A percentile compares a stretch with the other conserved stretches of the same genome.
phyloP scores from a whole-genome alignment of 2,888 invertebrate genomes.

The Hyposoter didymator region DNA sequence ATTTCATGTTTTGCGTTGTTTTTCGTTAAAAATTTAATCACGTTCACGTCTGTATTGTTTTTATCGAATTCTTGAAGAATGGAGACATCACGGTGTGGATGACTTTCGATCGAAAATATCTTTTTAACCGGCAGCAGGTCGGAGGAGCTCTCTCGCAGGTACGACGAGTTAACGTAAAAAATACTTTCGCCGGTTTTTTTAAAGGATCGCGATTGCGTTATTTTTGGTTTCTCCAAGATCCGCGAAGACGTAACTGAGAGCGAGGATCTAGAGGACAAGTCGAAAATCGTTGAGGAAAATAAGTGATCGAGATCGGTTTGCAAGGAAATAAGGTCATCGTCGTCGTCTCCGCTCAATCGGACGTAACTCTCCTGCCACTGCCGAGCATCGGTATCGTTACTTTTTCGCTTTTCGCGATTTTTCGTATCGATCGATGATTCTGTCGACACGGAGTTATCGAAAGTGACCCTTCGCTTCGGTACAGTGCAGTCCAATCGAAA shows the following conservation, averaged over 20 bases:
- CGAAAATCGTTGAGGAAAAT: constrained; percentile 51
- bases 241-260: constrained; percentile 29
- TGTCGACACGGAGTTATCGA: constrained; percentile 58
- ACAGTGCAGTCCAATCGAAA: constrained; percentile 26
- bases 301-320: constrained; percentile 48
- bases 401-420: constrained; percentile 10
- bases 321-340: constrained; percentile 46
- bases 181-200: constrained; percentile 13
- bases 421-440: constrained; percentile 31
- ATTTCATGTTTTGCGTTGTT: not conserved
- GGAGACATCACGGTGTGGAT: not conserved
- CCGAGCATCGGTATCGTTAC: constrained; percentile 33
- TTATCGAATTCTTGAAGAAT: not conserved
- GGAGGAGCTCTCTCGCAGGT: constrained; percentile 47
- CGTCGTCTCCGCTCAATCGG: constrained; percentile 44
- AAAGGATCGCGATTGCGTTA: not conserved
- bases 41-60: not conserved
- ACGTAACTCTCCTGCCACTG: constrained; percentile 37
- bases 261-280: constrained; percentile 58
- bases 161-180: constrained; percentile 48
- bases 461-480: constrained; percentile 63
- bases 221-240: constrained; percentile 12
- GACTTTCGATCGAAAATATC: constrained; percentile 15
- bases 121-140: constrained; percentile 27
- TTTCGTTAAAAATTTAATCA: not conserved